Base-by-base conservation (phyloP, 2,113 vertebrate genomes). In the Anguilla rostrata region DNA sequence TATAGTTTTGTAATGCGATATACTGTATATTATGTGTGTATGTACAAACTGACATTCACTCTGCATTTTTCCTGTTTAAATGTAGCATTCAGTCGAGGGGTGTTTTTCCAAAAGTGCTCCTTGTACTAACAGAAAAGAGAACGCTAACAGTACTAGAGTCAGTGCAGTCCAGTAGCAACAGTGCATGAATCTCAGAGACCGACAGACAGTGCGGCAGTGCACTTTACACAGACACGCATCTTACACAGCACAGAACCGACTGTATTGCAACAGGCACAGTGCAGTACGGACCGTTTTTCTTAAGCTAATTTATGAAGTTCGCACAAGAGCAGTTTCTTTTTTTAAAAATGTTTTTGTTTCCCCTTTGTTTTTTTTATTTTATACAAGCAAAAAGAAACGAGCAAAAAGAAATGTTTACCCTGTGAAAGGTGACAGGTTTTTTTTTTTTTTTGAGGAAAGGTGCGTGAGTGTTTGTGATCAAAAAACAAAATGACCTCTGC, bases 291-390 rank as follows among this genome's bases (percentile, higher is more conserved):
- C 29, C 5, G 2, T 34, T n/a, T 75, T 75, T 75, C 7, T 34
- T n/a, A 75, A 95, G 85, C 88, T 95, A 94, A 95, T 92, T 95
- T 95, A 95, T 96, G 83, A 91, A 88, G 78, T 92, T 91, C 93
- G 93, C 92, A 93, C 88, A 88, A 92, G 89, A 92, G 92, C 26
- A 85, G 12, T 53, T 53, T 53, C 7, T 53, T 53, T 53, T 90
- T 92, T 92, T 89, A 91, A 60, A 60, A 60, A 71, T 71, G 7
- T 26, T 71, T 71, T 12, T 63, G 60, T 18, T 63, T 63, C 20
- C 18, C 20, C 4, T 71, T n/a, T 7, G 5, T 8, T 9, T 29
- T 29, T 75, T 2, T 34, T 75, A 9, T 92, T 94, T 94, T 94
- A 91, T 88, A 93, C 91, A 92, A 87, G 85, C 82, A 87, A 34